Percentiles rank a stretch among this genome's conserved stretches.
These are phyloP conservation scores for Tuta absoluta DNA, from an alignment of 2,888 invertebrate genomes.

Conservation along the genomic window DNA sequence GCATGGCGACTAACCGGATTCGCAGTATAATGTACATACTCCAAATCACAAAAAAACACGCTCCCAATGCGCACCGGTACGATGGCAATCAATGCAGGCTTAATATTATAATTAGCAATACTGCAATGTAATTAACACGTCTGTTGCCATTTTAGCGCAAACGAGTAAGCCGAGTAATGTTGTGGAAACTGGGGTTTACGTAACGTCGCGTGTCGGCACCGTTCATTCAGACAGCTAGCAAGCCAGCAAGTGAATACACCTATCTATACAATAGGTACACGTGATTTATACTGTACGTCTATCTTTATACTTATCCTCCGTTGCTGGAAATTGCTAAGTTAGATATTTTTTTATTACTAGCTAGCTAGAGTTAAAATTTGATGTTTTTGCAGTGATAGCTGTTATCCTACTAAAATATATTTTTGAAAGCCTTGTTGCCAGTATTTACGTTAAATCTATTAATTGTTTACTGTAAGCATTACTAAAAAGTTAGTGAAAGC, in stretches of 20 bases:
- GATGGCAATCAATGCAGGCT: slow-evolving; percentile 55
- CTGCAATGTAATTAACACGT: slow-evolving; percentile 73
- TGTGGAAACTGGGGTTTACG: slow-evolving; percentile 66
- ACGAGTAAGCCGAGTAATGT: slow-evolving; percentile 62
- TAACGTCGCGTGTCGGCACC: slow-evolving; percentile 62
- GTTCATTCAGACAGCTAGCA: slow-evolving; percentile 65
- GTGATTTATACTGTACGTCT: background rate
- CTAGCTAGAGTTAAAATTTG: too few relatives aligned
- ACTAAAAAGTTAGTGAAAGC: background rate
- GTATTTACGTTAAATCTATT: too few relatives aligned
- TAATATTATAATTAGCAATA: slow-evolving; percentile 63
- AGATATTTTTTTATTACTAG: too few relatives aligned
- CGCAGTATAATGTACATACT: background rate
- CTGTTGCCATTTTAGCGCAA: slow-evolving; percentile 67
- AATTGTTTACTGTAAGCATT: too few relatives aligned
- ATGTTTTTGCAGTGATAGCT: too few relatives aligned
- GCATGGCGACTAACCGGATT: slow-evolving; percentile 22
- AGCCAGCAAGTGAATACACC: slow-evolving; percentile 19
- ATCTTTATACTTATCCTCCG: background rate
- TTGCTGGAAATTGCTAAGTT: too few relatives aligned
- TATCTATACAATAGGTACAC: background rate
- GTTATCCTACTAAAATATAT: too few relatives aligned
- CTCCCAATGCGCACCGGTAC: slow-evolving; percentile 28
- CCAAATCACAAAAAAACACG: background rate
- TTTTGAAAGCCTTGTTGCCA: too few relatives aligned